These are phyloP conservation scores for Cheiracanthium punctorium DNA, from an alignment of 2,888 invertebrate species.

Conservation along the genomic window DNA sequence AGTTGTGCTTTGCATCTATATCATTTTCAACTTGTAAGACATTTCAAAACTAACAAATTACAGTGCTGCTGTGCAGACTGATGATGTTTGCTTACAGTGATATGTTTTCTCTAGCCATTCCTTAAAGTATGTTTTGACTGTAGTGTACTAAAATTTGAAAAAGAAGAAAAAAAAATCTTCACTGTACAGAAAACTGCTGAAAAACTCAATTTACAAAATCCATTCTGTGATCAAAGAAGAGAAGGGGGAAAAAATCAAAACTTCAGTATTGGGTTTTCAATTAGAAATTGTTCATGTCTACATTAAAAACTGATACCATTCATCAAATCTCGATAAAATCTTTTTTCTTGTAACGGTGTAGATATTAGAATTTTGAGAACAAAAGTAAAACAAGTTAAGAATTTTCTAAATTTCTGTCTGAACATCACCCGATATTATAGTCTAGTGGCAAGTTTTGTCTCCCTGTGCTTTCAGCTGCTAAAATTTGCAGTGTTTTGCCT, in stretches of 20 bases:
- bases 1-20: constrained; percentile 17
- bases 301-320: background rate
- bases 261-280: background rate
- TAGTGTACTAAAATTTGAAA: background rate
- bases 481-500: constrained; percentile 7
- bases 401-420: constrained; percentile 4
- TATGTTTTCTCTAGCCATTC: background rate
- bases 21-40: background rate
- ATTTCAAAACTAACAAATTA: background rate
- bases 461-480: constrained; percentile 8
- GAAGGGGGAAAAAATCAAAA: background rate
- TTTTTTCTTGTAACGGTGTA: constrained; percentile 14
- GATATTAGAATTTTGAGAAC: constrained; percentile 20
- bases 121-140: background rate
- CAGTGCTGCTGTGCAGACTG: background rate
- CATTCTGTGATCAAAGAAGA: constrained; percentile 2
- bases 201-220: background rate
- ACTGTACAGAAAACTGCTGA: background rate
- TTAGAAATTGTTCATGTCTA: background rate
- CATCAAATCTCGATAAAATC: background rate
- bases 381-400: background rate
- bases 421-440: background rate
- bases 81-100: background rate
- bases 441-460: background rate
- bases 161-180: background rate